phyloP scores from a whole-genome alignment of 2,888 invertebrate species.

The Yponomeuta evonymella region DNA sequence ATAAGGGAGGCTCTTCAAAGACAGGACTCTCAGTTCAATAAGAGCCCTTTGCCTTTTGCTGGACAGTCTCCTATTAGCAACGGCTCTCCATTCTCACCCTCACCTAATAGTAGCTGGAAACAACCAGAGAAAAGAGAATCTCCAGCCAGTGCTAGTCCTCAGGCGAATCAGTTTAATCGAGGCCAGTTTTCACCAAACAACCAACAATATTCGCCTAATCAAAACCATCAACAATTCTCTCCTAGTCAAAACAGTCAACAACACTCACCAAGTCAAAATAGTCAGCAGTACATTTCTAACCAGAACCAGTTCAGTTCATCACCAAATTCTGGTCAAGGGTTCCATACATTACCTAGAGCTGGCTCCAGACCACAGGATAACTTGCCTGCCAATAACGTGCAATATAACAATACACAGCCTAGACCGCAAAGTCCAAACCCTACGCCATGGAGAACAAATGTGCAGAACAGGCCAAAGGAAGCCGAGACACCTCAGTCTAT shows the following conservation, averaged over 20 bases:
- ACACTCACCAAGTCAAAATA: conserved; percentile 35
- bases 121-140: conserved; percentile 67
- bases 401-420: conserved; percentile 37
- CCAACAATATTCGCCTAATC: conserved; percentile 16
- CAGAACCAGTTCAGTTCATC: conserved; percentile 41
- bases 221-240: conserved; percentile 24
- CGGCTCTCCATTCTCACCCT: conserved; percentile 53
- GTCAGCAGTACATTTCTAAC: conserved; percentile 25
- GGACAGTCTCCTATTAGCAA: conserved; percentile 51
- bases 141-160: conserved; percentile 45
- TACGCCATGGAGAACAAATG: conserved; percentile 62
- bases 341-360: conserved; percentile 58
- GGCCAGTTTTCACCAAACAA: conserved; percentile 46
- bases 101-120: conserved; percentile 65
- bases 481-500: conserved; percentile 40
- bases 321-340: conserved; percentile 42
- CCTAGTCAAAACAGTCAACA: conserved; percentile 24
- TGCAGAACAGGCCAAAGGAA: conserved; percentile 52
- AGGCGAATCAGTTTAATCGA: conserved; percentile 38
- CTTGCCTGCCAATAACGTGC: conserved; percentile 28
- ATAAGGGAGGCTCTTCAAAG: conserved; percentile 59
- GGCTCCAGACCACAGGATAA: conserved; percentile 50
- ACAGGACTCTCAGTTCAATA: conserved; percentile 71
- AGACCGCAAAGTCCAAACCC: conserved; percentile 40
- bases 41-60: conserved; percentile 65